These are phyloP conservation scores for Drosophila baimaii DNA, from an alignment of 1,140 invertebrate genomes.

Conservation along the genomic window DNA sequence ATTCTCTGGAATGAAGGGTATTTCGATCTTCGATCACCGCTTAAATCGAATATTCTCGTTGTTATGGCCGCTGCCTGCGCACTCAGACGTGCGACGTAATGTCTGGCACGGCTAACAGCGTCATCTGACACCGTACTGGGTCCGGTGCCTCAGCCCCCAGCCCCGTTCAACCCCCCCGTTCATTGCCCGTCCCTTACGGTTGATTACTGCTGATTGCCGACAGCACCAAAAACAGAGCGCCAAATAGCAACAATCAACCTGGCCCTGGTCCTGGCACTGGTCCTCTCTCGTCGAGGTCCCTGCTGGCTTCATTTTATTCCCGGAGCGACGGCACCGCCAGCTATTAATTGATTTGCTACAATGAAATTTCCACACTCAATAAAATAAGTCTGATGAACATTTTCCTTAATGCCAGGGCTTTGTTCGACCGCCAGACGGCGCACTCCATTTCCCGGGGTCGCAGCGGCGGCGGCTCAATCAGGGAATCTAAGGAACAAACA, in stretches of 20 bases:
- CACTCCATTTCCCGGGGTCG: conserved; percentile 26
- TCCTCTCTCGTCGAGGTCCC: not conserved
- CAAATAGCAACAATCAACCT: conserved; percentile 75
- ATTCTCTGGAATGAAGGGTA: conserved; percentile 18
- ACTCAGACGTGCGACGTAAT: conserved; percentile 77
- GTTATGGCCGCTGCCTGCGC: conserved; percentile 37
- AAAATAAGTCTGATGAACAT: conserved; percentile 64
- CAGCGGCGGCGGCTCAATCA: conserved; percentile 9
- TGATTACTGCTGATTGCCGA: conserved; percentile 79
- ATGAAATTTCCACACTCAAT: conserved; percentile 79
- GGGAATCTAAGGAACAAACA: conserved; percentile 42
- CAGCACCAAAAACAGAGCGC: conserved; percentile 73
- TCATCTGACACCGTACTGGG: conserved; percentile 44
- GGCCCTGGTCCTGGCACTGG: not conserved
- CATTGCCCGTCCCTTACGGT: conserved; percentile 45
- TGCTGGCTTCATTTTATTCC: conserved; percentile 2
- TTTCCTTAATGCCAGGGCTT: conserved; percentile 63
- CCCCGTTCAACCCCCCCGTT: conserved; percentile 1
- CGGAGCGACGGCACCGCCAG: conserved; percentile 14
- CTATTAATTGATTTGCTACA: conserved; percentile 80
- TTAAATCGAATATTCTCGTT: not conserved
- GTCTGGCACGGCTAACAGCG: conserved; percentile 64
- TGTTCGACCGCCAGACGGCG: conserved; percentile 45
- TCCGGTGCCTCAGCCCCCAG: conserved; percentile 16
- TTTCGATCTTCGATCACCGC: not conserved